Evolutionary conservation across 1,140 invertebrate genomes (phyloP).

Genomic region (Euwallacea similis): DNA sequence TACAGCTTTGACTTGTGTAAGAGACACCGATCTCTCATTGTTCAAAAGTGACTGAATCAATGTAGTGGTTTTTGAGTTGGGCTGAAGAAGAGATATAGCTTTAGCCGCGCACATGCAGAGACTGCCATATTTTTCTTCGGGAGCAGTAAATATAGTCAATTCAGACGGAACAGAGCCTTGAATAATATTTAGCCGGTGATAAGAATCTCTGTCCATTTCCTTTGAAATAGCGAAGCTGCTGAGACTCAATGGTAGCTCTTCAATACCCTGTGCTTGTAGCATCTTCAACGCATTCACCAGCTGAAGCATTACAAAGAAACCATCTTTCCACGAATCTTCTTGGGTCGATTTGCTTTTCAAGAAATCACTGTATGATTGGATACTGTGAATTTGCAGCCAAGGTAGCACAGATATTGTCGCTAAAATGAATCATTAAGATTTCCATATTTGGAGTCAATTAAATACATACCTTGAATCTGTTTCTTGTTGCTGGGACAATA

Average conservation of each 20-base stretch:
- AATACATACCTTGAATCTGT: slow-evolving; percentile 63
- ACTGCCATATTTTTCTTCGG: slow-evolving; percentile 66
- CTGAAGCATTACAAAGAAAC: slow-evolving; percentile 75
- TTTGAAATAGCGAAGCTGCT: slow-evolving; percentile 65
- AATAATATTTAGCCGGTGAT: slow-evolving; percentile 68
- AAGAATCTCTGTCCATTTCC: slow-evolving; percentile 60
- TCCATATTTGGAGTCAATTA: not conserved
- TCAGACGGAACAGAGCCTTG: slow-evolving; percentile 61
- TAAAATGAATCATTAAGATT: slow-evolving; percentile 45
- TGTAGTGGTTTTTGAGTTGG: slow-evolving; percentile 60
- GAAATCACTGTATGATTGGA: slow-evolving; percentile 65
- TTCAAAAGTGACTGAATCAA: slow-evolving; percentile 69
- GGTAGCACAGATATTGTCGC: slow-evolving; percentile 75
- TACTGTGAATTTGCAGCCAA: slow-evolving; percentile 68
- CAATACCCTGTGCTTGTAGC: slow-evolving; percentile 80
- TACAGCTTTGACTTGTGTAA: slow-evolving; percentile 73
- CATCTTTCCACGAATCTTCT: slow-evolving; percentile 50
- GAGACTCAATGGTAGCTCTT: slow-evolving; percentile 70
- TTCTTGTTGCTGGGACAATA: slow-evolving; percentile 57
- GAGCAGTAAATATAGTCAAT: slow-evolving; percentile 56
- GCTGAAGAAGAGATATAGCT: slow-evolving; percentile 65
- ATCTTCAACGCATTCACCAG: slow-evolving; percentile 78
- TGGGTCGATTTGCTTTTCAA: slow-evolving; percentile 57
- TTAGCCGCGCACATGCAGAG: slow-evolving; percentile 77
- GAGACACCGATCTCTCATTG: slow-evolving; percentile 71